These are phyloP conservation scores for Ramphastos sulfuratus DNA, from an alignment of 2,113 vertebrate genomes.

Conservation along the genomic window DNA sequence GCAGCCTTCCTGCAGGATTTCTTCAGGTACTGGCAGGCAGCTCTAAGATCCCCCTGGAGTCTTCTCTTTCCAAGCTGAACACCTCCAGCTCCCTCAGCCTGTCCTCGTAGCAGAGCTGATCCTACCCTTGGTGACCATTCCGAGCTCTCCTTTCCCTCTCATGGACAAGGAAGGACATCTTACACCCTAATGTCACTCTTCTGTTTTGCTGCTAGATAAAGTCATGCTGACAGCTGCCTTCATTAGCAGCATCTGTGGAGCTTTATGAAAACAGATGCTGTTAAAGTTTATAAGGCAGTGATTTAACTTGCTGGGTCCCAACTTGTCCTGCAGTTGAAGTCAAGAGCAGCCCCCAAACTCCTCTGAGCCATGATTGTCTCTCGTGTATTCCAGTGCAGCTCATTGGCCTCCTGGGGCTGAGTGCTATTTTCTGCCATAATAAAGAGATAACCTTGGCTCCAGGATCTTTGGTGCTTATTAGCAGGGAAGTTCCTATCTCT, in stretches of 20 bases:
- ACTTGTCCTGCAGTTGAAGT: neutral
- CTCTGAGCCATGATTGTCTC: neutral
- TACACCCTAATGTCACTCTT: neutral
- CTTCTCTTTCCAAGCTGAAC: no score
- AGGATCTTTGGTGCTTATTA: neutral
- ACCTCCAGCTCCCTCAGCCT: no score
- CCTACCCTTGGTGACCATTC: no score
- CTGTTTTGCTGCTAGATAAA: neutral
- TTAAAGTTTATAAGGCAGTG: neutral
- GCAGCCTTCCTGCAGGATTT: no score
- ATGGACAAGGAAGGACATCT: neutral
- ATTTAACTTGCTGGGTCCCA: neutral
- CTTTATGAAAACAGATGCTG: neutral
- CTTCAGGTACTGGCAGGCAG: no score
- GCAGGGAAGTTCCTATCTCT: slow-evolving; percentile 35
- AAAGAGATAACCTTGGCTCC: slow-evolving; percentile 12
- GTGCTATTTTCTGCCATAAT: neutral
- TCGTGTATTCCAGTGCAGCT: neutral
- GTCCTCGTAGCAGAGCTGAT: no score
- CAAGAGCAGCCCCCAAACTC: neutral
- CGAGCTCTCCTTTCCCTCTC: neutral
- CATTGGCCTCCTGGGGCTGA: neutral
- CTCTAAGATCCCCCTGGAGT: no score
- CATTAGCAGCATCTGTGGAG: neutral
- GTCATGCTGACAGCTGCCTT: neutral